Percentiles rank a stretch among this genome's conserved stretches.
phyloP scores from a whole-genome alignment of 2,797 vertebrate genomes.

The Poecilia picta region DNA sequence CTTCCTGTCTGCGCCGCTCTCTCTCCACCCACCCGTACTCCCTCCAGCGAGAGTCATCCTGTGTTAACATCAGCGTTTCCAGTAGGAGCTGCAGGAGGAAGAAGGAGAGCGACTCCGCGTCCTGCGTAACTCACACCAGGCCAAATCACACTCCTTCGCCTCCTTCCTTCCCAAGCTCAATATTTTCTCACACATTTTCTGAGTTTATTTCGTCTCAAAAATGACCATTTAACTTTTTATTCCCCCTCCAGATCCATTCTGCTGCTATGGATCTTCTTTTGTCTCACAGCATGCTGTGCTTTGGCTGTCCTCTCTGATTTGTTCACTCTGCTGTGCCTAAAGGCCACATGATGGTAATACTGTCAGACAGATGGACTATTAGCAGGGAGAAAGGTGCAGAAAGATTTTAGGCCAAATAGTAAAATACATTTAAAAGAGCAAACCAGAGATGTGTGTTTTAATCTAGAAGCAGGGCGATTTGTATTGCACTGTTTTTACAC shows the following conservation, averaged over 20 bases:
- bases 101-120: slow-evolving; percentile 30
- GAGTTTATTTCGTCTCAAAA: neutral
- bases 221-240: neutral
- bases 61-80: slow-evolving; percentile 68
- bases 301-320: slow-evolving; percentile 52
- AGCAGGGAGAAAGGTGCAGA: slow-evolving; percentile 54
- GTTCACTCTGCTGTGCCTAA: slow-evolving; percentile 49
- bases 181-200: slow-evolving; percentile 3
- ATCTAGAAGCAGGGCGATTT: neutral
- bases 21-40: slow-evolving; percentile 46
- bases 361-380: slow-evolving; percentile 66
- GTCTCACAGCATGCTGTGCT: slow-evolving; percentile 29
- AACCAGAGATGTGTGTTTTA: slow-evolving; percentile 11
- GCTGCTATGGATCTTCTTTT: neutral
- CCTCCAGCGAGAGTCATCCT: slow-evolving; percentile 68
- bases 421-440: slow-evolving; percentile 9
- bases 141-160: slow-evolving; percentile 29
- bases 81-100: slow-evolving; percentile 46
- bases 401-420: slow-evolving; percentile 30
- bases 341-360: slow-evolving; percentile 32
- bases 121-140: slow-evolving; percentile 39
- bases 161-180: neutral
- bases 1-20: slow-evolving; percentile 29
- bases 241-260: neutral
- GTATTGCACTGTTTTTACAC: neutral